Evolutionary conservation across 2,797 vertebrate genomes (phyloP).

Genomic region (Sebastolobus alascanus): DNA sequence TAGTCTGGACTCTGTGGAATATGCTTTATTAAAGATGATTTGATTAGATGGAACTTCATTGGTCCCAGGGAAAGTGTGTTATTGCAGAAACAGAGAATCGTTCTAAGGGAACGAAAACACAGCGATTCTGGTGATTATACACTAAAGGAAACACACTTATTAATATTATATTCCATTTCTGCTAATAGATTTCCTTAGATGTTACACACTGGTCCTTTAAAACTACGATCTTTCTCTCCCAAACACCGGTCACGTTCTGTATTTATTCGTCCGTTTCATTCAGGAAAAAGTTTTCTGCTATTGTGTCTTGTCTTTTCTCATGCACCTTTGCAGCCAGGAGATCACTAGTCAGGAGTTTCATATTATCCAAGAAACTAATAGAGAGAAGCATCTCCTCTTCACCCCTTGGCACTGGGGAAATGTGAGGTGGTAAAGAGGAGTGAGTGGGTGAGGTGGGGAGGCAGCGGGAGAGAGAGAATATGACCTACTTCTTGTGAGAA

Average conservation of each 20-base stretch:
- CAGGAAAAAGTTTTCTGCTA: no score
- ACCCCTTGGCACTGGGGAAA: conserved; percentile 21
- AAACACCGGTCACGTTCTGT: not conserved
- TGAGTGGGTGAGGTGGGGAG: conserved; percentile 26
- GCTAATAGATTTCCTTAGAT: no score
- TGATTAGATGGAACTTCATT: not conserved
- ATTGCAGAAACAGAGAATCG: not conserved
- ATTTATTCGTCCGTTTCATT: not conserved
- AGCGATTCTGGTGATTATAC: no score
- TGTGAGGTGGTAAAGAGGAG: conserved; percentile 17
- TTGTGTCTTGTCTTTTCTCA: not conserved
- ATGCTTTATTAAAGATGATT: not conserved
- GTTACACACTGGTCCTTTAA: not conserved
- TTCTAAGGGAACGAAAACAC: no score
- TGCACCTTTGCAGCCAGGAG: not conserved
- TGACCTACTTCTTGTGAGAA: conserved; percentile 79
- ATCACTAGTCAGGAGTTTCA: not conserved
- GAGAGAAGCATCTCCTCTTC: not conserved
- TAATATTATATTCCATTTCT: no score
- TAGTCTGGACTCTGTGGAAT: not conserved
- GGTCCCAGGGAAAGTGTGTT: not conserved
- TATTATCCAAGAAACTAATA: not conserved
- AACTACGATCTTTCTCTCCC: not conserved
- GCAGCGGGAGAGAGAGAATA: conserved; percentile 32
- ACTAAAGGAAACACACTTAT: no score